Percentiles rank a stretch among this genome's conserved stretches.
phyloP scores from a whole-genome alignment of 2,797 vertebrate genomes.

The Bucorvus abyssinicus region DNA sequence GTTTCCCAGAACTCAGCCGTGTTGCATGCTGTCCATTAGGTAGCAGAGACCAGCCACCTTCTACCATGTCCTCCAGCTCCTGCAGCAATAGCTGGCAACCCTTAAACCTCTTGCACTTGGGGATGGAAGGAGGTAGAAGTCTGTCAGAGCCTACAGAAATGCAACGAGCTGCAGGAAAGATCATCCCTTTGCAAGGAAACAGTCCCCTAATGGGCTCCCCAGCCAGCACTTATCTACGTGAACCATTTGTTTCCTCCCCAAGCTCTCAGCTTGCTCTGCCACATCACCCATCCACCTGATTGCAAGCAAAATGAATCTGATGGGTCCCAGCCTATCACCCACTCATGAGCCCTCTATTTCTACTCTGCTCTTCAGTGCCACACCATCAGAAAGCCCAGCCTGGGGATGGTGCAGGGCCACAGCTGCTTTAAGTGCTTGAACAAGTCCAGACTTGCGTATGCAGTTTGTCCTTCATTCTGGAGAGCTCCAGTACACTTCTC shows the following conservation, averaged over 20 bases:
- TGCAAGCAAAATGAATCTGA: background rate
- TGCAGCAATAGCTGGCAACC: background rate
- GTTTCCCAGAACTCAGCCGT: background rate
- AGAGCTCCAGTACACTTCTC: background rate
- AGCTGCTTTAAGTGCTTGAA: background rate
- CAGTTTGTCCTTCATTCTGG: background rate
- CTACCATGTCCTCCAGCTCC: background rate
- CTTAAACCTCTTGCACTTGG: background rate
- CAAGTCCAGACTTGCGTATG: background rate
- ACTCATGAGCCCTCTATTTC: background rate
- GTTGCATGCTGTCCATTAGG: background rate
- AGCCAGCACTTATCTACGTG: background rate
- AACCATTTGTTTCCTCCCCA: constrained; percentile 1
- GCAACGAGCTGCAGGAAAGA: background rate
- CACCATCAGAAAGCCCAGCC: background rate
- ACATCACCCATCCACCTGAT: background rate
- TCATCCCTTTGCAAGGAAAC: background rate
- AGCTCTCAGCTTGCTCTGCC: background rate
- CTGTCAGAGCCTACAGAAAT: background rate
- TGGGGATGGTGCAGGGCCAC: background rate
- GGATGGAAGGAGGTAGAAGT: background rate
- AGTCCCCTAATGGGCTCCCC: background rate
- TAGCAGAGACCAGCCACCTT: background rate
- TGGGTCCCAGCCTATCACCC: background rate
- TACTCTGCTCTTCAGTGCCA: background rate